A percentile compares a stretch with the other conserved stretches of the same genome.
Conservation (phyloP, 2,797 vertebrate genomes). For the Hafferia zeledoni region DNA sequence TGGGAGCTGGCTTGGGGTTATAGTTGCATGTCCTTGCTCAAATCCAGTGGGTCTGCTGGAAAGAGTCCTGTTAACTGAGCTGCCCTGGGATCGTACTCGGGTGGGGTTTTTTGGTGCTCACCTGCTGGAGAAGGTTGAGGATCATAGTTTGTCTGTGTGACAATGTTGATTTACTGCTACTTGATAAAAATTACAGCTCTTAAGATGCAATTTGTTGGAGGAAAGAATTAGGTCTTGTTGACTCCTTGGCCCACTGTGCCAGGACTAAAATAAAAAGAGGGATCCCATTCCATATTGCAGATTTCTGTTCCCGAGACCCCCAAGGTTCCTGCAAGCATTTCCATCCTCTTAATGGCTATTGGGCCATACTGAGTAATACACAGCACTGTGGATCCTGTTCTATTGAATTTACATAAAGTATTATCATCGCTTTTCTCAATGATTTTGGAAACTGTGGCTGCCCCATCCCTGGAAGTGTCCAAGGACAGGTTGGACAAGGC, state of each 20-base stretch:
- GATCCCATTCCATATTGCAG: background rate
- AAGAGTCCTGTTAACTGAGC: background rate
- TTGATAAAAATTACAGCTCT: background rate
- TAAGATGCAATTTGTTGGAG: background rate
- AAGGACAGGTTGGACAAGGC: fast-evolving
- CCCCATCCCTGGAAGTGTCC: background rate
- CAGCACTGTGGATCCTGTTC: background rate
- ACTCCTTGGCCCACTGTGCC: background rate
- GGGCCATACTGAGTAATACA: background rate
- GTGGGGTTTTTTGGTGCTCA: background rate
- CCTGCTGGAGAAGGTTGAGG: background rate
- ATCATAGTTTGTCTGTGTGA: background rate
- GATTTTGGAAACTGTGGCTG: fast-evolving
- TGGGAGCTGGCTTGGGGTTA: background rate
- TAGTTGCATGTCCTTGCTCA: fast-evolving
- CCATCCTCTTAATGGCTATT: background rate
- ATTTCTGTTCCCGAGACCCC: background rate
- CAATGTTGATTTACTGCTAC: background rate
- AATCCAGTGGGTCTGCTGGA: background rate
- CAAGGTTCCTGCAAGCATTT: background rate
- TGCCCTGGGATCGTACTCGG: background rate
- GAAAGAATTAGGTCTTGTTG: background rate
- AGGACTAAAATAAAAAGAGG: background rate
- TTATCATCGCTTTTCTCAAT: background rate
- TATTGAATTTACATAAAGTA: background rate